Percentiles rank a stretch among this genome's conserved stretches.
phyloP scores from a whole-genome alignment of 2,113 vertebrate genomes.

The Octodon degus region DNA sequence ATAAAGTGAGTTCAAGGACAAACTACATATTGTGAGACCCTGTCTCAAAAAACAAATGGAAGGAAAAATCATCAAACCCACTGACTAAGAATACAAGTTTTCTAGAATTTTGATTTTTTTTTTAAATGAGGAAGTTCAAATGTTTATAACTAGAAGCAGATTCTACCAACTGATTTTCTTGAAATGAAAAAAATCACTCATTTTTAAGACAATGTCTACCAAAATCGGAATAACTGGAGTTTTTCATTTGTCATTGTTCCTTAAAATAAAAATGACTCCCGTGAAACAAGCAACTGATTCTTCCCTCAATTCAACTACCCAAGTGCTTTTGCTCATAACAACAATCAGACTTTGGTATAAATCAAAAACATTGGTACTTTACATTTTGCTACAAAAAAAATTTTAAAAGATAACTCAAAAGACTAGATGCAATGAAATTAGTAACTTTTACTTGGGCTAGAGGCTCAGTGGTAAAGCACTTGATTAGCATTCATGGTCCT shows the following conservation, averaged over 20 bases:
- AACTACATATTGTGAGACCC: background rate
- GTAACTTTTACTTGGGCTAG: background rate
- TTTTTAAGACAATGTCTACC: background rate
- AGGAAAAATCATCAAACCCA: background rate
- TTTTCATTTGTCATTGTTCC: background rate
- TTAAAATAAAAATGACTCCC: background rate
- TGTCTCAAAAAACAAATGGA: background rate
- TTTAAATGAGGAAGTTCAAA: conserved; percentile 34
- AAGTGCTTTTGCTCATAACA: background rate
- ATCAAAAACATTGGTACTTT: background rate
- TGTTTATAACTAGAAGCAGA: conserved; percentile 16
- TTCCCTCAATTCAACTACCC: background rate
- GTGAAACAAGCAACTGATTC: background rate
- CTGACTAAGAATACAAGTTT: background rate
- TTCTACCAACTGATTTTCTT: conserved; percentile 8
- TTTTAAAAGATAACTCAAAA: background rate
- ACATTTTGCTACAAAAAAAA: conserved; percentile 4
- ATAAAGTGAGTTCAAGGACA: too few species aligned
- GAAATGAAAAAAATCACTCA: conserved; percentile 7
- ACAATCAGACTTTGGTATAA: background rate
- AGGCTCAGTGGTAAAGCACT: background rate
- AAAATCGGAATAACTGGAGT: conserved; percentile 21
- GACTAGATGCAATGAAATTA: background rate
- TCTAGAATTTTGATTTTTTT: conserved; percentile 5
- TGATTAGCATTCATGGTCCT: background rate